Conservation (phyloP, 2,888 invertebrate species). For the Caenorhabditis sp. region DNA sequence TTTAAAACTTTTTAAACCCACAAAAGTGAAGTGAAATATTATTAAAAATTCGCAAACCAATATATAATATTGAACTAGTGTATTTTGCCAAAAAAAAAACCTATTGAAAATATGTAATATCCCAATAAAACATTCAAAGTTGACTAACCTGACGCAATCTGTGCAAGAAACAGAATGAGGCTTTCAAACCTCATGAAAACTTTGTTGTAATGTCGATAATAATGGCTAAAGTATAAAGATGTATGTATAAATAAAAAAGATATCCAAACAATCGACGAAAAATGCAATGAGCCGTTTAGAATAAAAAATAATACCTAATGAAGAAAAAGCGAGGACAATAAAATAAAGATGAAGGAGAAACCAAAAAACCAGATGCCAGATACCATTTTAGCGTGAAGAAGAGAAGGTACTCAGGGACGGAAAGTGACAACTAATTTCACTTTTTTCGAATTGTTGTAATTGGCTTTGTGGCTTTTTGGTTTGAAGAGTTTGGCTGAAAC, state of each 20-base stretch:
- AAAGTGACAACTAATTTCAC: conserved; percentile 42
- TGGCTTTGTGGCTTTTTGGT: background rate
- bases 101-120: too few relatives aligned
- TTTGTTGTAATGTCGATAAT: background rate
- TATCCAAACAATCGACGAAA: background rate
- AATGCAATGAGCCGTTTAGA: background rate
- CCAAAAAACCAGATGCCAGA: conserved; percentile 42
- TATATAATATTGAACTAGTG: too few relatives aligned
- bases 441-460: conserved; percentile 16
- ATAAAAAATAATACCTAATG: conserved; percentile 9
- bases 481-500: background rate
- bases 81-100: too few relatives aligned
- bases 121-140: too few relatives aligned
- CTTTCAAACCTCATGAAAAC: background rate
- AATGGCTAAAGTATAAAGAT: background rate
- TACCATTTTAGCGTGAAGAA: conserved; percentile 23
- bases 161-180: background rate
- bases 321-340: conserved; percentile 12
- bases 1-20: too few relatives aligned
- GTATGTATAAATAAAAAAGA: background rate
- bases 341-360: background rate
- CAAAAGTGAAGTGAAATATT: too few relatives aligned
- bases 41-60: too few relatives aligned
- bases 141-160: background rate
- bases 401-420: conserved; percentile 28